Evolutionary conservation across 2,888 invertebrate species (phyloP).

Genomic region (Mongoloraphidia duomilia): DNA sequence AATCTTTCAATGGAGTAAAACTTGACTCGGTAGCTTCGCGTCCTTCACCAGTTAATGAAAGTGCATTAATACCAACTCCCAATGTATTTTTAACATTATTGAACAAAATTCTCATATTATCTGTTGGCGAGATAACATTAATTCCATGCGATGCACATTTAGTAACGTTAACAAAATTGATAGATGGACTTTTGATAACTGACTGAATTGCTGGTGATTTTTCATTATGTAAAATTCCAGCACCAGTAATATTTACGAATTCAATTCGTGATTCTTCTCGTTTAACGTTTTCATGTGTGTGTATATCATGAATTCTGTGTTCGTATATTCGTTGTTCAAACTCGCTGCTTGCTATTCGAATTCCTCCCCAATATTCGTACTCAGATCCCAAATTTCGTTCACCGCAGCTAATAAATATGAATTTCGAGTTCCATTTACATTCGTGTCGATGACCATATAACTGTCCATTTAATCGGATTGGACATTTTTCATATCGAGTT

Average conservation of each 20-base stretch:
- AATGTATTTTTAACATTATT: conserved; percentile 64
- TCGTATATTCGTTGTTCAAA: conserved; percentile 79
- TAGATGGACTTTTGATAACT: conserved; percentile 70
- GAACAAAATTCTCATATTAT: conserved; percentile 61
- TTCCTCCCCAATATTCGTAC: conserved; percentile 88
- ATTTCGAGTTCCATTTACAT: conserved; percentile 81
- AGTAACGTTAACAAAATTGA: conserved; percentile 68
- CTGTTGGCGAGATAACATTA: conserved; percentile 77
- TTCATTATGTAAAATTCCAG: conserved; percentile 90
- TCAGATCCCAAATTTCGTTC: conserved; percentile 45
- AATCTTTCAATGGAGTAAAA: conserved; percentile 67
- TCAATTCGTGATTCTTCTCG: conserved; percentile 64
- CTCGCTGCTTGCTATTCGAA: conserved; percentile 78
- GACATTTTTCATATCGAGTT: conserved; percentile 63
- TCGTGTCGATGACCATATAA: conserved; percentile 70
- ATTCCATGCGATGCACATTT: conserved; percentile 84
- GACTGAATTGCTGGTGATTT: conserved; percentile 86
- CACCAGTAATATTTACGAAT: conserved; percentile 73
- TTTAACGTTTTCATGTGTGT: conserved; percentile 56
- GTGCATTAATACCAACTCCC: conserved; percentile 79
- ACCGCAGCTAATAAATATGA: conserved; percentile 88
- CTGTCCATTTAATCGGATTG: conserved; percentile 79
- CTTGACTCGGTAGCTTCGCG: conserved; percentile 77
- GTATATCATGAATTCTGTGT: conserved; percentile 65
- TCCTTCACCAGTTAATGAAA: conserved; percentile 87